These are phyloP conservation scores for Petrocephalus zakoni DNA, from an alignment of 2,113 vertebrate genomes.

Conservation along the genomic window DNA sequence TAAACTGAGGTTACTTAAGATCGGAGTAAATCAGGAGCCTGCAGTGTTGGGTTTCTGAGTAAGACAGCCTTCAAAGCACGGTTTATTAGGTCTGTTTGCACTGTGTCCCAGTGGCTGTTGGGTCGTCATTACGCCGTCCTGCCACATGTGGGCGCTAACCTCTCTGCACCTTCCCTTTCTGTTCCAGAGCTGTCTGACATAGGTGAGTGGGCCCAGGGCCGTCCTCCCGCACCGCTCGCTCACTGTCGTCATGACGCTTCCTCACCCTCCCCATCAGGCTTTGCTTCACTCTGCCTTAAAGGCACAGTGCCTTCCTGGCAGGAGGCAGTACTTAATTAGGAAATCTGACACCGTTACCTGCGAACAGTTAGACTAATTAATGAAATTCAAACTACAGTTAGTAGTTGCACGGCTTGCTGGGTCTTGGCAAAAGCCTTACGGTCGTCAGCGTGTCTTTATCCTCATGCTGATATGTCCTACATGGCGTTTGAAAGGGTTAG, in stretches of 20 bases:
- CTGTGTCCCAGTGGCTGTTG: background rate
- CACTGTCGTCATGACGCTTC: background rate
- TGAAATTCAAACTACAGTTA: background rate
- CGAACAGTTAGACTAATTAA: background rate
- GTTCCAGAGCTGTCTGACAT: slow-evolving; percentile 72
- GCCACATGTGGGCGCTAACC: slow-evolving; percentile 37
- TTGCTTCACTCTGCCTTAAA: background rate
- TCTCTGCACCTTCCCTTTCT: slow-evolving; percentile 56
- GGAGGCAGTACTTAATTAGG: background rate
- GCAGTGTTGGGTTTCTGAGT: background rate
- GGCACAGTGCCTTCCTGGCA: background rate
- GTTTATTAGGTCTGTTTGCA: background rate
- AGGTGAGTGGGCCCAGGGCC: slow-evolving; percentile 60
- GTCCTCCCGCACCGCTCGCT: slow-evolving; percentile 19
- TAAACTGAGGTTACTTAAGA: background rate
- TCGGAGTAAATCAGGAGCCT: background rate
- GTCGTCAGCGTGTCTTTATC: background rate
- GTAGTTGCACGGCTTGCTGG: background rate
- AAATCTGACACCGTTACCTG: background rate
- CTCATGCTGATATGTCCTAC: background rate
- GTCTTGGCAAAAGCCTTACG: background rate
- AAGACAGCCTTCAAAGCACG: background rate
- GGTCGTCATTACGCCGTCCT: slow-evolving; percentile 21
- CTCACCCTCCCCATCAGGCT: background rate
- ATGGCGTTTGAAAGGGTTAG: background rate